Conservation (phyloP, 2,113 vertebrate species). For the Limanda limanda region DNA sequence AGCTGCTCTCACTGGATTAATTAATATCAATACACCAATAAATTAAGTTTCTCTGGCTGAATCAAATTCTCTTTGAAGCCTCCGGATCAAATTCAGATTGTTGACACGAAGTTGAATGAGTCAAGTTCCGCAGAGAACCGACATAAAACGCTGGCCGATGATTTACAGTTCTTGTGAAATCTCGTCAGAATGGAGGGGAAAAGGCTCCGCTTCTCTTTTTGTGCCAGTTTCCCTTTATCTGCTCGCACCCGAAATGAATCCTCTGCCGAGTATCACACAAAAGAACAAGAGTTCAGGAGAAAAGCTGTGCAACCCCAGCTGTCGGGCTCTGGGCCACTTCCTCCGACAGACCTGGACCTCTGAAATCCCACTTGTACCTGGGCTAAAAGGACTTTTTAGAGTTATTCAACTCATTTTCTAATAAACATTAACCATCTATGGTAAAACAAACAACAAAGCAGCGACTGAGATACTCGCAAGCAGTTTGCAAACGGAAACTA, state of each 20-base stretch:
- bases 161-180: neutral
- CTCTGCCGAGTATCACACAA: neutral
- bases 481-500: neutral
- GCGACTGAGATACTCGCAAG: neutral
- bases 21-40: too few species aligned
- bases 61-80: neutral
- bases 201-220: neutral
- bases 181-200: neutral
- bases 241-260: conserved; percentile 24
- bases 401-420: neutral
- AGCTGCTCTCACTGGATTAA: too few species aligned
- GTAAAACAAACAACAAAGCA: neutral
- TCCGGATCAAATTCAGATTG: neutral
- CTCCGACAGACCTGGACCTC: neutral
- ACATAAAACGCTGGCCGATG: neutral
- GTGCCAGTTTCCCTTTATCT: conserved; percentile 17
- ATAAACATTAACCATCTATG: neutral
- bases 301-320: conserved; percentile 11
- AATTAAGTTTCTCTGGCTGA: neutral
- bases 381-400: neutral
- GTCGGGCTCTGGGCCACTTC: conserved; percentile 33
- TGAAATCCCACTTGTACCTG: neutral
- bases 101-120: neutral
- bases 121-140: too few species aligned
- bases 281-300: conserved; percentile 27